Evolutionary conservation across 53 echinoderm and acorn worm genomes (phyloP).

Genomic region (Arbacia lixula): DNA sequence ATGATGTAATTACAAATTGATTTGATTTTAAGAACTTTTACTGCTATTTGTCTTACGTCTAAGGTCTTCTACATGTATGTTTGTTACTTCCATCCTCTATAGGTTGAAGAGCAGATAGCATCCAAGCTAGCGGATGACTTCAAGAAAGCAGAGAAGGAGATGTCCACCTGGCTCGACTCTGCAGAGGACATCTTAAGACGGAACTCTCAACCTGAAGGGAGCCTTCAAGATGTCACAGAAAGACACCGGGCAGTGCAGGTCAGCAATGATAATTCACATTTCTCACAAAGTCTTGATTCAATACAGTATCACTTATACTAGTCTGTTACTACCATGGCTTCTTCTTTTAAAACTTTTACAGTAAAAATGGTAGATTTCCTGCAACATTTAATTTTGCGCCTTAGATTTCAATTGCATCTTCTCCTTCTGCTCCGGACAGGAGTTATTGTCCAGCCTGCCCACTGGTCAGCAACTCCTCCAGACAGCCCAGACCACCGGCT

Average conservation of each 20-base stretch:
- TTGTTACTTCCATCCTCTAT: background rate
- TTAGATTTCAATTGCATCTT: too few relatives aligned
- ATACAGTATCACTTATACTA: too few relatives aligned
- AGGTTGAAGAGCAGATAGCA: conserved; percentile 28
- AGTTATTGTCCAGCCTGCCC: conserved; percentile 1
- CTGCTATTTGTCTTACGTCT: too few relatives aligned
- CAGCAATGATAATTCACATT: too few relatives aligned
- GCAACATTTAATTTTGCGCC: too few relatives aligned
- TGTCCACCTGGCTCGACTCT: conserved; percentile 29
- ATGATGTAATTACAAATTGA: too few relatives aligned
- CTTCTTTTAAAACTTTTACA: too few relatives aligned
- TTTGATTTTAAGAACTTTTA: too few relatives aligned
- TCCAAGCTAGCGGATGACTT: background rate
- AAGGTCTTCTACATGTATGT: background rate
- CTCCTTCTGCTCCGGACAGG: background rate
- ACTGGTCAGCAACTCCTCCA: conserved; percentile 15
- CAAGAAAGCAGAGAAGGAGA: background rate
- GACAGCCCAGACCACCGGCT: background rate
- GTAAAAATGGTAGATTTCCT: too few relatives aligned
- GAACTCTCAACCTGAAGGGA: conserved; percentile 27
- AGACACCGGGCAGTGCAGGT: conserved; percentile 21
- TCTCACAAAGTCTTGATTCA: too few relatives aligned
- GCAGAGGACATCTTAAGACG: background rate
- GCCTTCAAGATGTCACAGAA: conserved; percentile 31
- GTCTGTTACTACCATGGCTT: too few relatives aligned